Evolutionary conservation across 2,113 vertebrate genomes (phyloP), one percentile per base, ranked within the genome.

Genomic region (Origma solitaria): DNA sequence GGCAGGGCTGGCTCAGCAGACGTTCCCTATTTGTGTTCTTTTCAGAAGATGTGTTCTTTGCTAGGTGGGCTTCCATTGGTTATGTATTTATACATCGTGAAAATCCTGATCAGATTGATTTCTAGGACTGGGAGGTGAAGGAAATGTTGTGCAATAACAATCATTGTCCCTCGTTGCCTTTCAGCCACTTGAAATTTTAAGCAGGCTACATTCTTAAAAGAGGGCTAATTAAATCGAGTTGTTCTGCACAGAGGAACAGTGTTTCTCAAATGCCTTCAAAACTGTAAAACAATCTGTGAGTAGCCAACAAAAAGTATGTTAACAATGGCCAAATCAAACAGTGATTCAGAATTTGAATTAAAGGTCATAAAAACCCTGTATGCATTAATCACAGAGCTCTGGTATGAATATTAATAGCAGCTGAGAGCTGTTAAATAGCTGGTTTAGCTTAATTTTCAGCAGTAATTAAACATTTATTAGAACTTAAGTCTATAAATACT

Each of bases 321-420:
- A 87, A 95, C 72, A 95, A 95, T 89, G 86, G 89, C 92, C 95
- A 97, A 96, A 95, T 97, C 91, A 97, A 97, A 97, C 95, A 96
- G 73, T 87, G 84, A 91, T 95, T 95, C 89, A 92, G 89, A 91
- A 92, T 92, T 84, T 68, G 89, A 96, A 97, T 95, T 96, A 95
- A 96, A 95, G 84, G 91, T 95, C 94, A 92, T 94, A 96, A 95
- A 96, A 94, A 27, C 88, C 57, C 73, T 92, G 78, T 89, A 86
- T 95, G 83, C 83, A 89, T 95, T 95, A 95, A 94, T 96, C 95
- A 86, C 28, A 2, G 62, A 82, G 61, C 77, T 86, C 86, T 92
- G 94, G 89, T 89, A 94, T 95, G 84, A 94, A 88, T 95, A 91
- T 92, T 94, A 86, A 91, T 95, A 95, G 91, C 77, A 97, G 44